phyloP scores from a whole-genome alignment of 2,113 vertebrate genomes.

The Elephas maximus region DNA sequence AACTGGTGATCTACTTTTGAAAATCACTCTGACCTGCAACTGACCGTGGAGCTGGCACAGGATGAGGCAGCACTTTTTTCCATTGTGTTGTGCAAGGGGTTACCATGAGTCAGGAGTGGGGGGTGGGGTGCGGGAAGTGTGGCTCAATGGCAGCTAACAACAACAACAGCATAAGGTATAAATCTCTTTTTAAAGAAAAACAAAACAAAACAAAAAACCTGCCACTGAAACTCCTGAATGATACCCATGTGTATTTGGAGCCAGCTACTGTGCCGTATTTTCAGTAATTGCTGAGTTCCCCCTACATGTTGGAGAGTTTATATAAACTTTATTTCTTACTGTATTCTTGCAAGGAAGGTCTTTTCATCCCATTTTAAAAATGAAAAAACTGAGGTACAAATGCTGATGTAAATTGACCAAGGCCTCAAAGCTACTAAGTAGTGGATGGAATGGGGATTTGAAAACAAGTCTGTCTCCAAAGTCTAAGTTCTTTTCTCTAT shows the following conservation, averaged over 20 bases:
- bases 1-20: too few relatives aligned
- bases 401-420: background rate
- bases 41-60: too few relatives aligned
- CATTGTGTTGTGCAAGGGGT: too few relatives aligned
- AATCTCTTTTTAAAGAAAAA: slow-evolving; percentile 45
- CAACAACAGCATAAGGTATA: background rate
- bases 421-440: background rate
- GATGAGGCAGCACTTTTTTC: too few relatives aligned
- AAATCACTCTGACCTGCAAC: too few relatives aligned
- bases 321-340: slow-evolving; percentile 16
- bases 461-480: slow-evolving; percentile 5
- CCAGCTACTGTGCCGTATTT: background rate
- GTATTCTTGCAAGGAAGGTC: background rate
- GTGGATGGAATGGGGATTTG: background rate
- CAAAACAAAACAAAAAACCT: background rate
- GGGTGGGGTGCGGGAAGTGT: too few relatives aligned
- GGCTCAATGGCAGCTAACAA: too few relatives aligned
- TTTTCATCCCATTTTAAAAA: slow-evolving; percentile 29
- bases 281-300: background rate
- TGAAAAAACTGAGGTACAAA: background rate
- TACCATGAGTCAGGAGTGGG: too few relatives aligned
- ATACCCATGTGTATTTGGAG: background rate
- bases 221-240: background rate
- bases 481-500: background rate
- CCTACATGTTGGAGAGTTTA: background rate